These are phyloP conservation scores for Leucania comma DNA, from an alignment of 2,888 invertebrate genomes.

Conservation along the genomic window DNA sequence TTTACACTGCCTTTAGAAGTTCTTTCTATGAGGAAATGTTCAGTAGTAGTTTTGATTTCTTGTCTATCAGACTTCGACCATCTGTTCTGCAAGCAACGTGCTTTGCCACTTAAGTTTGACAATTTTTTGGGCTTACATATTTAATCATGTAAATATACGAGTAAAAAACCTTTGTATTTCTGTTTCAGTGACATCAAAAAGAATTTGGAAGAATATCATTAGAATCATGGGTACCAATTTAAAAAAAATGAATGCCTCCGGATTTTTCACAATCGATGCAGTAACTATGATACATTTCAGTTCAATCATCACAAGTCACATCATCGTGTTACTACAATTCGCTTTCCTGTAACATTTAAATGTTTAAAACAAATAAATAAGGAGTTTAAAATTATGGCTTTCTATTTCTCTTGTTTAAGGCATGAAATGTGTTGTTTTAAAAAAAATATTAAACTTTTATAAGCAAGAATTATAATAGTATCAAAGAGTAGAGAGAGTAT, in stretches of 20 bases:
- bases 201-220: constrained; percentile 31
- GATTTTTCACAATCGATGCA: constrained; percentile 33
- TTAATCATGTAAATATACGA: not conserved
- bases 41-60: not conserved
- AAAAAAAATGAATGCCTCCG: constrained; percentile 28
- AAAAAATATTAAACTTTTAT: not conserved
- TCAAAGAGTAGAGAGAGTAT: no score
- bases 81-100: no score
- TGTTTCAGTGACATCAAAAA: constrained; percentile 25
- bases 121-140: no score
- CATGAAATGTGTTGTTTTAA: not conserved
- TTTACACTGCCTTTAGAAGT: not conserved
- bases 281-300: constrained; percentile 35
- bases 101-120: no score
- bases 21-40: not conserved
- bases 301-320: constrained; percentile 26
- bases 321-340: constrained; percentile 40
- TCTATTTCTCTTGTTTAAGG: not conserved
- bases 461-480: no score
- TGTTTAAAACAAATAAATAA: no score
- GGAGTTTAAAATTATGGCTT: not conserved
- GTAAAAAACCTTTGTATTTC: not conserved
- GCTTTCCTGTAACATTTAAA: constrained; percentile 16
- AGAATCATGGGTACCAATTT: constrained; percentile 21
- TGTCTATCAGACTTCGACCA: not conserved